phyloP scores from a whole-genome alignment of 2,888 invertebrate species.

The Trissolcus brochymenae region DNA sequence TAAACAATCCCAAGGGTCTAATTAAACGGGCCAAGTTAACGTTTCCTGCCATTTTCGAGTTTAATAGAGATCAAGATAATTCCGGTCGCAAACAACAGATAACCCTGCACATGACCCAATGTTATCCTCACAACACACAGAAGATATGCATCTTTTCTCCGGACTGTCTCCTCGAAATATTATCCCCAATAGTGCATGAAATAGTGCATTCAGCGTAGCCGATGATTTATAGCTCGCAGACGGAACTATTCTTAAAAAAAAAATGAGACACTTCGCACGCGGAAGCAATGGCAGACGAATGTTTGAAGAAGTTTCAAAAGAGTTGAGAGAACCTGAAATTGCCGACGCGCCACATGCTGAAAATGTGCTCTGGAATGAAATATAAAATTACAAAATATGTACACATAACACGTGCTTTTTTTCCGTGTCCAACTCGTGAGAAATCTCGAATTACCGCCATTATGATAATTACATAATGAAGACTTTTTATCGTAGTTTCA shows the following conservation, averaged over 20 bases:
- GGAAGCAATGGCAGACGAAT: conserved; percentile 20
- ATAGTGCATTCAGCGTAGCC: conserved; percentile 8
- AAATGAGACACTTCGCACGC: conserved; percentile 9
- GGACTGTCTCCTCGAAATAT: conserved; percentile 28
- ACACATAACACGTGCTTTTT: conserved; percentile 25
- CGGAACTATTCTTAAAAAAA: conserved; percentile 9
- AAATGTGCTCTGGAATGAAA: conserved; percentile 35
- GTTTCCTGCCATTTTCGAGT: conserved; percentile 51
- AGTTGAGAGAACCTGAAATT: conserved; percentile 23
- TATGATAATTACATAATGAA: conserved; percentile 39
- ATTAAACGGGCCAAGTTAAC: conserved; percentile 53
- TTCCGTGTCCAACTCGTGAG: conserved; percentile 36
- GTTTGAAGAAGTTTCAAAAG: conserved; percentile 18
- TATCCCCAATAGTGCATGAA: conserved; percentile 18
- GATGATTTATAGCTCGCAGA: conserved; percentile 16
- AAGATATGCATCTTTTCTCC: conserved; percentile 43
- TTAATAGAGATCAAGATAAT: conserved; percentile 53
- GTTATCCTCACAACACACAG: conserved; percentile 15
- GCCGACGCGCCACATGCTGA: conserved; percentile 36
- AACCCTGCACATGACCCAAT: conserved; percentile 40
- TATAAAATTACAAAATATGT: conserved; percentile 26
- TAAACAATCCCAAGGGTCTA: conserved; percentile 47
- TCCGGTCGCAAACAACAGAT: conserved; percentile 23
- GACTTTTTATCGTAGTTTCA: conserved; percentile 4
- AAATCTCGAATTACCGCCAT: conserved; percentile 17